A percentile compares a stretch with the other conserved stretches of the same genome.
Evolutionary conservation across 37 sponge, comb jelly and placozoan genomes (phyloP).

Genomic region (Bolinopsis microptera): DNA sequence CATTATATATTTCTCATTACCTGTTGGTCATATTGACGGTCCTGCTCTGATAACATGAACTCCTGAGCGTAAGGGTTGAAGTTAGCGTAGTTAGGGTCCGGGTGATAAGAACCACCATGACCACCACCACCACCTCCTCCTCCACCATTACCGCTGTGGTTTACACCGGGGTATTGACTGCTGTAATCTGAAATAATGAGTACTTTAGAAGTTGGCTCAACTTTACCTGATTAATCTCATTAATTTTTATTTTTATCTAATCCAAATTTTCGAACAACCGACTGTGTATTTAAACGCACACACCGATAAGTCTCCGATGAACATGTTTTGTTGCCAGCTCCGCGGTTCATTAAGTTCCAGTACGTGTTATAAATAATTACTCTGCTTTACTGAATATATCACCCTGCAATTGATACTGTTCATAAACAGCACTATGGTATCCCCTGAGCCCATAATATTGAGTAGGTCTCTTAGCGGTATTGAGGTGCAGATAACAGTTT

Average conservation of each 20-base stretch:
- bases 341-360: no score
- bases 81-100: neutral
- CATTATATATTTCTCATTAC: neutral
- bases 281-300: no score
- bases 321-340: no score
- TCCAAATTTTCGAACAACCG: neutral
- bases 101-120: neutral
- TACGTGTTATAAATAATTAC: no score
- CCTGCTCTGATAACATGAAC: constrained; percentile 19
- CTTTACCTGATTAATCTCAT: neutral
- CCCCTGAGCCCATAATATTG: no score
- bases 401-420: no score
- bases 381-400: no score
- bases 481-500: no score
- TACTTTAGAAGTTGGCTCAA: neutral
- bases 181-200: constrained; percentile 23
- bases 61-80: constrained; percentile 66
- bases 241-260: neutral
- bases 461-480: no score
- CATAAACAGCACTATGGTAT: no score
- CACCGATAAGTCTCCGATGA: no score
- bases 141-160: neutral
- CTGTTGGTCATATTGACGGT: constrained; percentile 37
- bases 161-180: neutral
- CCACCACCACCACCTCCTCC: neutral